Conservation (phyloP, 2,113 vertebrate species). For the Petaurus breviceps region DNA sequence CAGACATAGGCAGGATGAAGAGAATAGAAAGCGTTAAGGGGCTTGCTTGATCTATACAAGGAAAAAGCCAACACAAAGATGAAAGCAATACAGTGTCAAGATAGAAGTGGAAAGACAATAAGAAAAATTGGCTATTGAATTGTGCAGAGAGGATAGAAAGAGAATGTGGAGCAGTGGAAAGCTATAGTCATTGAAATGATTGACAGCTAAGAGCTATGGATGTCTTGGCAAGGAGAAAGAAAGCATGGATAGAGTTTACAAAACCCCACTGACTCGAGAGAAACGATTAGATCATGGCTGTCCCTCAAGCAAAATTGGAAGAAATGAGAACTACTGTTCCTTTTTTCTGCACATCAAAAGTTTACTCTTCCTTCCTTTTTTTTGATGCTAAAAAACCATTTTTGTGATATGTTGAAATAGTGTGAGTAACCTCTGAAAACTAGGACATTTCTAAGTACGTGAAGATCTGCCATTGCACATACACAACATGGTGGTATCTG, state of each 20-base stretch:
- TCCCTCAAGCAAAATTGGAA: background rate
- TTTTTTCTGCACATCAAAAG: background rate
- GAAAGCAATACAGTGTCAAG: background rate
- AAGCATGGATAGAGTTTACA: conserved; percentile 27
- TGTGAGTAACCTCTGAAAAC: background rate
- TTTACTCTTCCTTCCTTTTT: background rate
- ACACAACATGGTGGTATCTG: background rate
- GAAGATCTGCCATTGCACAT: background rate
- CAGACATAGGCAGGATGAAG: background rate
- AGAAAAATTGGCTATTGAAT: background rate
- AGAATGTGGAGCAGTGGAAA: background rate
- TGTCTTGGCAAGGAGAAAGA: conserved; percentile 3
- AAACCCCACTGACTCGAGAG: conserved; percentile 8
- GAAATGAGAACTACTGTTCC: conserved; percentile 29
- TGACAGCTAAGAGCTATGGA: background rate
- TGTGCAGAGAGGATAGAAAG: background rate
- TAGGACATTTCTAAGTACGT: background rate
- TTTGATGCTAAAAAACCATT: conserved; percentile 19
- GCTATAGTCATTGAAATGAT: background rate
- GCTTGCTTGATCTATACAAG: background rate
- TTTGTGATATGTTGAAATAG: background rate
- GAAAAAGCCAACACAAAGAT: conserved; percentile 16
- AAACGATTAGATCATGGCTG: background rate
- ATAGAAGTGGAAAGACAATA: conserved; percentile 5
- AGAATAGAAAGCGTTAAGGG: background rate